Evolutionary conservation across 2,888 invertebrate species (phyloP).

Genomic region (Eledona agricola): DNA sequence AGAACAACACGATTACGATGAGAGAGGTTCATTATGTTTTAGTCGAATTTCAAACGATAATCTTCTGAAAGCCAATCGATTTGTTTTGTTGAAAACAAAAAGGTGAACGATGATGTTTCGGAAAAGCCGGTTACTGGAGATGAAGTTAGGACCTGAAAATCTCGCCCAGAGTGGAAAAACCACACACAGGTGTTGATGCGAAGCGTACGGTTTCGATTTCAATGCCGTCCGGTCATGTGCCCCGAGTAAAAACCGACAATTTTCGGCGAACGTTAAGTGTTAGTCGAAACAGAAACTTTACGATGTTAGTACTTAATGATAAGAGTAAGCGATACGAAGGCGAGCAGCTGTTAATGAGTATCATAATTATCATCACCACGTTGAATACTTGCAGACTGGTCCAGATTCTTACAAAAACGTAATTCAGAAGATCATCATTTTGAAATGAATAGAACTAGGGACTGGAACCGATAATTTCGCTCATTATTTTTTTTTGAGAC

Average conservation of each 20-base stretch:
- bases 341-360: slow-evolving; percentile 13
- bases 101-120: slow-evolving; percentile 5
- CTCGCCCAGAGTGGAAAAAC: too few relatives aligned
- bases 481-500: slow-evolving; percentile 22
- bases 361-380: slow-evolving; percentile 25
- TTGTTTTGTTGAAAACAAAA: too few relatives aligned
- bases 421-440: slow-evolving; percentile 50
- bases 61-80: slow-evolving; percentile 40
- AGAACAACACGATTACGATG: slow-evolving; percentile 34
- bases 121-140: slow-evolving; percentile 2
- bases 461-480: slow-evolving; percentile 57
- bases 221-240: too few relatives aligned
- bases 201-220: too few relatives aligned
- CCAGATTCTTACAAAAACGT: slow-evolving; percentile 15
- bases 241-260: too few relatives aligned
- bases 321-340: slow-evolving; percentile 14
- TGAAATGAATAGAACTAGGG: slow-evolving; percentile 50
- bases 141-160: slow-evolving; percentile 11
- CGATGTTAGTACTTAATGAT: slow-evolving; percentile 23
- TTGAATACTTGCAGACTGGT: slow-evolving; percentile 25
- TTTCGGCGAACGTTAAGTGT: too few relatives aligned
- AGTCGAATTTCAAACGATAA: slow-evolving; percentile 41
- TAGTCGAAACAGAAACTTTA: slow-evolving; percentile 6
- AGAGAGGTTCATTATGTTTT: slow-evolving; percentile 36
- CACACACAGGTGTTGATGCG: too few relatives aligned